Evolutionary conservation across 2,888 invertebrate genomes (phyloP).

Genomic region (Apeira syringaria): DNA sequence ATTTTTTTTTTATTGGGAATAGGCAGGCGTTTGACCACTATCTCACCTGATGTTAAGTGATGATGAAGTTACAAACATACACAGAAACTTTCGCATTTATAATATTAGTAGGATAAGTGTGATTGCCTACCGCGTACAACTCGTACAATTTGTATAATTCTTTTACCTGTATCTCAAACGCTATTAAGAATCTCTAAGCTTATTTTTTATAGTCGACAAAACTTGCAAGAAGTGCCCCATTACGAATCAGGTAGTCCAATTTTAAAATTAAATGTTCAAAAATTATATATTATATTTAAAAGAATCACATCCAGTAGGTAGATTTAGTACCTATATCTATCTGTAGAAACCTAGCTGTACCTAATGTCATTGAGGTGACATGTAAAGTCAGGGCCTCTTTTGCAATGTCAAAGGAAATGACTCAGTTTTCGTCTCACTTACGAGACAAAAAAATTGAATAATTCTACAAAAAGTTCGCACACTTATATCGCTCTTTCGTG

Average conservation of each 20-base stretch:
- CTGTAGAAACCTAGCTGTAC: constrained; percentile 8
- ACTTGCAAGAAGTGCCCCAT: too few relatives aligned
- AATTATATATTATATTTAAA: neutral
- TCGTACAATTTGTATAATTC: too few relatives aligned
- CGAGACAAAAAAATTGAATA: constrained; percentile 26
- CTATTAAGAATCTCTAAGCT: too few relatives aligned
- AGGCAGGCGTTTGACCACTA: too few relatives aligned
- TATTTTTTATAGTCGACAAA: too few relatives aligned
- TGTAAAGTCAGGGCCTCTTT: constrained; percentile 47
- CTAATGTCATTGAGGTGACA: constrained; percentile 49
- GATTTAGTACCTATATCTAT: constrained; percentile 13
- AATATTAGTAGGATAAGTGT: too few relatives aligned
- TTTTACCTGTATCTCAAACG: too few relatives aligned
- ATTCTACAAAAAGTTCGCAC: constrained; percentile 24
- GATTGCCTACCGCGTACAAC: too few relatives aligned
- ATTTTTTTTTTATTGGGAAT: too few relatives aligned
- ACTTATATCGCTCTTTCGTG: constrained; percentile 16
- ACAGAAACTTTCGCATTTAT: too few relatives aligned
- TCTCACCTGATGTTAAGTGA: too few relatives aligned
- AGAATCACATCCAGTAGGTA: constrained; percentile 2
- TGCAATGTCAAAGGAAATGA: constrained; percentile 55
- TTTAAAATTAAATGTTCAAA: neutral
- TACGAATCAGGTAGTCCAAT: neutral
- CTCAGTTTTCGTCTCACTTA: constrained; percentile 43
- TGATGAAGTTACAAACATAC: too few relatives aligned